These are phyloP conservation scores for Oithona nana DNA, from an alignment of 2,888 invertebrate genomes.

Conservation along the genomic window DNA sequence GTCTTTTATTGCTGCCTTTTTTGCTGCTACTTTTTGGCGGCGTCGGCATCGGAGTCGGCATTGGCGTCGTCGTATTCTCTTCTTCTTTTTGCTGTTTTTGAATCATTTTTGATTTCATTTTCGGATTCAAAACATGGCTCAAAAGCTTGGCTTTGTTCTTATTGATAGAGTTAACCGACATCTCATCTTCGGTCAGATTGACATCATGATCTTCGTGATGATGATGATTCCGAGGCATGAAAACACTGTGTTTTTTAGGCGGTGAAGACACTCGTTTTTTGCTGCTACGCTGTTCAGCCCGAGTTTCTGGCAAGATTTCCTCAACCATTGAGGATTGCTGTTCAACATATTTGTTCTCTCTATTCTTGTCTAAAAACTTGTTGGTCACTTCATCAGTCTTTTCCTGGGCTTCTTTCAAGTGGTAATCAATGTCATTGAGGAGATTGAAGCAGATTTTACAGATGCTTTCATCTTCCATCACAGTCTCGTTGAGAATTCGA, in stretches of 20 bases:
- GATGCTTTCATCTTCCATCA: constrained; percentile 13
- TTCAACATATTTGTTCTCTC: neutral
- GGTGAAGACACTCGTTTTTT: neutral
- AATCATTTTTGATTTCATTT: neutral
- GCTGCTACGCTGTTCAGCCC: neutral
- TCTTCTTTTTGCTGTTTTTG: neutral
- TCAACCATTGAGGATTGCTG: neutral
- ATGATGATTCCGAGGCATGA: neutral
- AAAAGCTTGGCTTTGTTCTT: constrained; percentile 12
- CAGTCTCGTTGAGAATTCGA: constrained; percentile 15
- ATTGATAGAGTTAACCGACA: constrained; percentile 11
- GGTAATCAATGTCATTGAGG: constrained; percentile 16
- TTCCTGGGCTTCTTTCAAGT: constrained; percentile 15
- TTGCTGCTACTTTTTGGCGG: neutral
- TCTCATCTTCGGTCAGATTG: constrained; percentile 4
- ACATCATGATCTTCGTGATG: neutral
- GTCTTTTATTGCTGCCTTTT: neutral
- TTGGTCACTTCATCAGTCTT: constrained; percentile 16
- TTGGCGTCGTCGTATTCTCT: neutral
- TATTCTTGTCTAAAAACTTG: constrained; percentile 16
- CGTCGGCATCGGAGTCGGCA: neutral
- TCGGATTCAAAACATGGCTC: constrained; percentile 10
- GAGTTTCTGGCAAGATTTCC: neutral
- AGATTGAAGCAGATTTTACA: constrained; percentile 16
- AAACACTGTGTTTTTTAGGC: neutral